phyloP scores from a whole-genome alignment of 2,888 invertebrate genomes.

The Stenolophus ochropezus region DNA sequence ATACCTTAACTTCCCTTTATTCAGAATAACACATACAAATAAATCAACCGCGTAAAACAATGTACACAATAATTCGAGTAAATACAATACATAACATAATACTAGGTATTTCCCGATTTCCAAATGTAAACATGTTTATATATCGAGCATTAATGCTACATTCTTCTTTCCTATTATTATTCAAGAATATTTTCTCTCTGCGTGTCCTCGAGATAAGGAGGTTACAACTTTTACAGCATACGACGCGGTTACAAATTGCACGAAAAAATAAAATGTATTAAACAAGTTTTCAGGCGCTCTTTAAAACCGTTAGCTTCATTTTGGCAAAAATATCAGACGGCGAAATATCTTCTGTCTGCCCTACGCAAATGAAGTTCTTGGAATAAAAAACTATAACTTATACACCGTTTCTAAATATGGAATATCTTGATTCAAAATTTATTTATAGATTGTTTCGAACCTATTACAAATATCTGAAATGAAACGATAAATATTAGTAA shows the following conservation, averaged over 20 bases:
- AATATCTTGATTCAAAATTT: constrained; percentile 8
- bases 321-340: background rate
- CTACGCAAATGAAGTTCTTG: background rate
- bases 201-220: constrained; percentile 44
- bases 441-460: constrained; percentile 21
- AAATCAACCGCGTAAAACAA: constrained; percentile 1
- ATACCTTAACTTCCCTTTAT: background rate
- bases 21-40: background rate
- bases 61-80: background rate
- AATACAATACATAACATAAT: background rate
- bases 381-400: constrained; percentile 11
- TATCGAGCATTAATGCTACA: constrained; percentile 13
- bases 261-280: constrained; percentile 33
- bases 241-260: constrained; percentile 15
- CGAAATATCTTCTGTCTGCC: background rate
- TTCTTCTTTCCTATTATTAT: background rate
- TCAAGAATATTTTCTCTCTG: background rate
- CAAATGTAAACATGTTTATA: constrained; percentile 31
- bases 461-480: constrained; percentile 15
- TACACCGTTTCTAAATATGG: constrained; percentile 10
- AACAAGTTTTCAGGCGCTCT: constrained; percentile 30
- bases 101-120: constrained; percentile 18
- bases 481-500: background rate
- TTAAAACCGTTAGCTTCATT: constrained; percentile 13
- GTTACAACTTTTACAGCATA: constrained; percentile 42